Evolutionary conservation across 2,113 vertebrate genomes (phyloP).

Genomic region (pig (Sus scrofa)): DNA sequence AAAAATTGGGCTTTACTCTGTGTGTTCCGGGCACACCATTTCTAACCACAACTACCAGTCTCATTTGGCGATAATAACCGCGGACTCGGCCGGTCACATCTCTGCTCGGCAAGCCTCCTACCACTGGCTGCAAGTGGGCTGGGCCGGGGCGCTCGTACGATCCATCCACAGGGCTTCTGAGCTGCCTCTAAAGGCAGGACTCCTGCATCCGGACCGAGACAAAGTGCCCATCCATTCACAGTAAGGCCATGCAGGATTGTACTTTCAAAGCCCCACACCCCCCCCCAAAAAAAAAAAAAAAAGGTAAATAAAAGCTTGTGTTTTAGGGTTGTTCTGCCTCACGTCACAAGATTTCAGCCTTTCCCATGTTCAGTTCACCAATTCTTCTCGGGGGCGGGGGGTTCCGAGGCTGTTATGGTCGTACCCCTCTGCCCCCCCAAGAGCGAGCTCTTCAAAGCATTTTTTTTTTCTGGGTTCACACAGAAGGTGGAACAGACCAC

Average conservation of each 20-base stretch:
- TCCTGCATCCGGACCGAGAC: neutral
- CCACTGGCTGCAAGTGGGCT: neutral
- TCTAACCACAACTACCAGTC: neutral
- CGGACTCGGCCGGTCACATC: neutral
- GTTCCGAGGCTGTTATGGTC: neutral
- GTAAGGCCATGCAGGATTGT: neutral
- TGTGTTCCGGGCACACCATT: rapidly evolving
- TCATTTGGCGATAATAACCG: rapidly evolving
- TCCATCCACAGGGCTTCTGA: rapidly evolving
- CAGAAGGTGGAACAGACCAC: no score
- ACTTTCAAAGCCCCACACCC: rapidly evolving
- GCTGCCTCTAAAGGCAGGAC: neutral
- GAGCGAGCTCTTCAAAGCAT: no score
- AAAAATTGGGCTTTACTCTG: neutral
- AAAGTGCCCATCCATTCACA: neutral
- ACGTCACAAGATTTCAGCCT: neutral
- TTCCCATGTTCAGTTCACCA: neutral
- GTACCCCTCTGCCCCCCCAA: neutral
- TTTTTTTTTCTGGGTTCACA: neutral
- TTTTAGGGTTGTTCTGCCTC: neutral
- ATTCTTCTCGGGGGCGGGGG: neutral
- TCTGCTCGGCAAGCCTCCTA: neutral
- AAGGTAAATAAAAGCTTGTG: neutral
- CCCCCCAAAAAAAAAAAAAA: neutral
- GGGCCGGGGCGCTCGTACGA: rapidly evolving